These are phyloP conservation scores for Tubulanus polymorphus DNA, from an alignment of 2,888 invertebrate genomes.

Conservation along the genomic window DNA sequence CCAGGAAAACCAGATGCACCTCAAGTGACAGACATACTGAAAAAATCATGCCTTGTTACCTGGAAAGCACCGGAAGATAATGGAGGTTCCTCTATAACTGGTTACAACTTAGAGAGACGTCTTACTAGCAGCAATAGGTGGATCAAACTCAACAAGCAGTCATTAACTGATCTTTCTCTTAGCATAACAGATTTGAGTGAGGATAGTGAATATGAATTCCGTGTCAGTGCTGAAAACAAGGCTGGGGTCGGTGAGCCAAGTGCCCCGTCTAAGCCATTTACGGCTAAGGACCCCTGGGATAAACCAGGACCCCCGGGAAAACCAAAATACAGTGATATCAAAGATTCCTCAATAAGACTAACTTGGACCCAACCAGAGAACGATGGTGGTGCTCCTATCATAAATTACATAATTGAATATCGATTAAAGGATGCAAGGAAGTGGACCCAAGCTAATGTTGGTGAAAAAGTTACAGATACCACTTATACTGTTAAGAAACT, in stretches of 20 bases:
- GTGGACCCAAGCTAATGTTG: neutral
- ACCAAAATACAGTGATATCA: slow-evolving; percentile 44
- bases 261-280: slow-evolving; percentile 36
- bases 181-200: slow-evolving; percentile 32
- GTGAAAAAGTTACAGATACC: slow-evolving; percentile 12
- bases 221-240: slow-evolving; percentile 56
- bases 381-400: slow-evolving; percentile 49
- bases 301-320: slow-evolving; percentile 40
- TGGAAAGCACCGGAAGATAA: slow-evolving; percentile 55
- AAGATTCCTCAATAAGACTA: slow-evolving; percentile 40
- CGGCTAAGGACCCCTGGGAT: slow-evolving; percentile 48
- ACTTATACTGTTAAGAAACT: slow-evolving; percentile 14
- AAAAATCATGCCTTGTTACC: slow-evolving; percentile 34
- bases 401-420: slow-evolving; percentile 47
- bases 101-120: slow-evolving; percentile 47
- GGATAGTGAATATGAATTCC: slow-evolving; percentile 46
- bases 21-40: slow-evolving; percentile 36
- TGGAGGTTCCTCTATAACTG: slow-evolving; percentile 49
- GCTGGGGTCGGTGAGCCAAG: slow-evolving; percentile 79
- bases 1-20: slow-evolving; percentile 46
- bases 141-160: slow-evolving; percentile 40
- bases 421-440: slow-evolving; percentile 51
- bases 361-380: slow-evolving; percentile 45
- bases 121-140: slow-evolving; percentile 39
- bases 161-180: slow-evolving; percentile 27